Evolutionary conservation across 2,797 vertebrate genomes (phyloP).

Genomic region (Oreochromis mossambicus): DNA sequence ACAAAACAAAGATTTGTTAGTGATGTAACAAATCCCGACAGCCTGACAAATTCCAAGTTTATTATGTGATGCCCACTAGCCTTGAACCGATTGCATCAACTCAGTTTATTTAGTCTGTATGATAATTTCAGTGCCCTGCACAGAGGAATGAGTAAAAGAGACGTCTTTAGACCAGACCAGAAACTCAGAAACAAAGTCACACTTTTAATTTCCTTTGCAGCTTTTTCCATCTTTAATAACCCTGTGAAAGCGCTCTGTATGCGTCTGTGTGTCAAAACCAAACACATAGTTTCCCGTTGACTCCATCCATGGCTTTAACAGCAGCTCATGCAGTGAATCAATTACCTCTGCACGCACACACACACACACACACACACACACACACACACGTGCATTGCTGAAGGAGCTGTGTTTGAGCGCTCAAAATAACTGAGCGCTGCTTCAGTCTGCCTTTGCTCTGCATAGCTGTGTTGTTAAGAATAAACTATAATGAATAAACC

Average conservation of each 20-base stretch:
- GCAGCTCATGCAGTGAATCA: conserved; percentile 47
- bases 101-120: background rate
- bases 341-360: conserved; percentile 12
- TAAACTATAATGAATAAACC: background rate
- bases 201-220: conserved; percentile 21
- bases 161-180: background rate
- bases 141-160: background rate
- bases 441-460: background rate
- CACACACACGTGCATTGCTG: background rate
- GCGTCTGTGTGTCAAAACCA: conserved; percentile 41
- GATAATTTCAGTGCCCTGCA: background rate
- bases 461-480: background rate
- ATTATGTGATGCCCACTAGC: background rate
- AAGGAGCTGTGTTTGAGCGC: background rate
- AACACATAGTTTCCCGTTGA: conserved; percentile 70
- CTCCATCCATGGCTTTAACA: conserved; percentile 44
- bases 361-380: background rate
- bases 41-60: background rate
- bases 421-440: background rate
- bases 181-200: background rate
- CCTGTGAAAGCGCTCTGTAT: conserved; percentile 33
- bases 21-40: background rate
- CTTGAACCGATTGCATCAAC: accelerated
- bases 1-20: background rate
- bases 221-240: conserved; percentile 23